Evolutionary conservation across 2,888 invertebrate species (phyloP).

Genomic region (Lasioglossum figueresi): DNA sequence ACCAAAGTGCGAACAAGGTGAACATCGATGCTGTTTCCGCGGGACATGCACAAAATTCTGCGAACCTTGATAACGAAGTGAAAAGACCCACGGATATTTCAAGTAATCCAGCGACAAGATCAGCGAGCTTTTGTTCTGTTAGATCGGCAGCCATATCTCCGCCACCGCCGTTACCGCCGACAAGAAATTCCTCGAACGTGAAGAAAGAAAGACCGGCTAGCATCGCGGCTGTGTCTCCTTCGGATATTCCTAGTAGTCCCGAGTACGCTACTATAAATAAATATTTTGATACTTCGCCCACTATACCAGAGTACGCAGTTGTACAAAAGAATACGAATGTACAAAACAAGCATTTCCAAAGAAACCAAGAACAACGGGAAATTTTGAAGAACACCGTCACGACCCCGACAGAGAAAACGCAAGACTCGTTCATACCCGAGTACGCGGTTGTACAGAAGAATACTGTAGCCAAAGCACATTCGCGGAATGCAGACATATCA

Average conservation of each 20-base stretch:
- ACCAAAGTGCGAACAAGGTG: constrained; percentile 77
- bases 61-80: constrained; percentile 47
- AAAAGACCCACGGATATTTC: constrained; percentile 61
- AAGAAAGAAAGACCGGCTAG: constrained; percentile 79
- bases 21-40: constrained; percentile 60
- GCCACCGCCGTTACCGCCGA: constrained; percentile 83
- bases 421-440: constrained; percentile 73
- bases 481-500: constrained; percentile 49
- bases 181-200: constrained; percentile 76
- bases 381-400: constrained; percentile 34
- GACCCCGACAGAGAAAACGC: constrained; percentile 47
- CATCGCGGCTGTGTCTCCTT: constrained; percentile 73
- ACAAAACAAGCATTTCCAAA: constrained; percentile 62
- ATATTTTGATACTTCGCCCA: constrained; percentile 74
- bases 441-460: constrained; percentile 81
- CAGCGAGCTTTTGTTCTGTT: constrained; percentile 86
- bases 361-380: constrained; percentile 61
- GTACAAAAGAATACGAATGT: constrained; percentile 73
- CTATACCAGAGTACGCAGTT: constrained; percentile 80
- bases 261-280: constrained; percentile 80
- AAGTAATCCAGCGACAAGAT: constrained; percentile 83
- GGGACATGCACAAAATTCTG: constrained; percentile 46
- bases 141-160: constrained; percentile 84
- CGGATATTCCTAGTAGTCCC: constrained; percentile 74
- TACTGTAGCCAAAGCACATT: constrained; percentile 54